phyloP scores from a whole-genome alignment of 1,140 invertebrate species.

The Hylaeus anthracinus region DNA sequence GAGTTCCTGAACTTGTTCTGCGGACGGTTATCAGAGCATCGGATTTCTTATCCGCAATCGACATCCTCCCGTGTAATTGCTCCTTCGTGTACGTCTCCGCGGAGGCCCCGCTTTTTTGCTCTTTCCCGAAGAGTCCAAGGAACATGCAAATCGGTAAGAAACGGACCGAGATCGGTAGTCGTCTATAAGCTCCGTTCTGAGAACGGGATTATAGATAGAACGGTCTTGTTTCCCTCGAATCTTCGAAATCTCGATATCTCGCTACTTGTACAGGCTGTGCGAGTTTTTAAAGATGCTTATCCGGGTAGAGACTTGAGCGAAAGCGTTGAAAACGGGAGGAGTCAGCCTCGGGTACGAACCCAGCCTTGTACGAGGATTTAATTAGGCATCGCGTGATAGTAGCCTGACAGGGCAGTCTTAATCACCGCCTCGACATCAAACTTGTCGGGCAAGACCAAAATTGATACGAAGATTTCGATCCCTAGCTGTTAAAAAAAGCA shows the following conservation, averaged over 20 bases:
- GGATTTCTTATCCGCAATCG: slow-evolving; percentile 47
- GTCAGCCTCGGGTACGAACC: background rate
- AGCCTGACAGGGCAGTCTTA: background rate
- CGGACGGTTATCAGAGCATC: slow-evolving; percentile 18
- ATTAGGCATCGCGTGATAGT: slow-evolving; percentile 15
- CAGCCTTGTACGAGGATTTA: slow-evolving; percentile 4
- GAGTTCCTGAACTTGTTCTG: slow-evolving; percentile 8
- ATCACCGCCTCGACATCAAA: background rate
- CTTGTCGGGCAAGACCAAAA: background rate
- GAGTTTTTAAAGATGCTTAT: slow-evolving; percentile 16
- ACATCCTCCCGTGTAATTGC: slow-evolving; percentile 54
- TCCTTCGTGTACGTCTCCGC: slow-evolving; percentile 42
- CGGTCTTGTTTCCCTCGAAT: background rate
- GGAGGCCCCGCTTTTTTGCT: slow-evolving; percentile 46
- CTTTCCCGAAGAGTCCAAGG: slow-evolving; percentile 28
- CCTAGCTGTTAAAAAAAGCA: too few species aligned
- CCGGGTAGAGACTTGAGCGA: background rate
- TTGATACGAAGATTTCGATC: background rate
- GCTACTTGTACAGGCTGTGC: background rate
- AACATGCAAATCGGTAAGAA: slow-evolving; percentile 61
- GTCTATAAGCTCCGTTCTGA: slow-evolving; percentile 28
- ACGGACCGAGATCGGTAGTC: slow-evolving; percentile 60
- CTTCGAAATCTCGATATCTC: slow-evolving; percentile 25
- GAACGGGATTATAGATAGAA: background rate
- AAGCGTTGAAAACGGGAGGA: background rate